Evolutionary conservation across 2,797 vertebrate genomes (phyloP).

Genomic region (Tokudaia tokunoshimensis): DNA sequence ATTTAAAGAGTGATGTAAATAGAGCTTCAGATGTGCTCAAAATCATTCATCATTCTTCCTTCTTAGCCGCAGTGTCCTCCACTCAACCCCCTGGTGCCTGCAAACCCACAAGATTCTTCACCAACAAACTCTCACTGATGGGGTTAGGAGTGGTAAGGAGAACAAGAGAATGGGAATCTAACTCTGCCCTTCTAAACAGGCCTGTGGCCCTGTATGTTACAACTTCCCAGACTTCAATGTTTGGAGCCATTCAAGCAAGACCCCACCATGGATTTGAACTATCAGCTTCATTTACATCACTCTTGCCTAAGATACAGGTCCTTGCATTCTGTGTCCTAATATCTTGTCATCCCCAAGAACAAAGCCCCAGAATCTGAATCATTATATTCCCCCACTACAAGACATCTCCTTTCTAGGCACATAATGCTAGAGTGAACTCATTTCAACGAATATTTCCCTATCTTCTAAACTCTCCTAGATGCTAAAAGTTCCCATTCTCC

Average conservation of each 20-base stretch:
- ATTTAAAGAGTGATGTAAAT: conserved; percentile 77
- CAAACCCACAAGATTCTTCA: neutral
- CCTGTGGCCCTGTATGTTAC: neutral
- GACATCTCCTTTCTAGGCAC: neutral
- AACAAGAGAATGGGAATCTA: neutral
- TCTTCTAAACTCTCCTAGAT: neutral
- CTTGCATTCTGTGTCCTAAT: neutral
- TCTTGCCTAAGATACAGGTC: neutral
- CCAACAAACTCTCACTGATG: neutral
- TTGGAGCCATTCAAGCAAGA: neutral
- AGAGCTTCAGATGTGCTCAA: conserved; percentile 74
- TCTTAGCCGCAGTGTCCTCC: conserved; percentile 48
- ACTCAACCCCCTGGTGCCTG: conserved; percentile 7
- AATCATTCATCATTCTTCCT: conserved; percentile 50
- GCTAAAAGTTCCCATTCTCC: neutral
- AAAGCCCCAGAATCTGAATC: neutral
- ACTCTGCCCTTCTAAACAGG: neutral
- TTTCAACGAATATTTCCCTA: neutral
- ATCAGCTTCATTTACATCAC: neutral
- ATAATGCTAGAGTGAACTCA: neutral
- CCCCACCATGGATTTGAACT: neutral
- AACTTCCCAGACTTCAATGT: neutral
- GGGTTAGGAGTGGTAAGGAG: neutral
- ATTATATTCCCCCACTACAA: accelerated
- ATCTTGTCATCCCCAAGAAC: neutral